Conservation (phyloP, 30 jellyfish, hydroid and myxozoan genomes). For the Catostylus mosaicus region DNA sequence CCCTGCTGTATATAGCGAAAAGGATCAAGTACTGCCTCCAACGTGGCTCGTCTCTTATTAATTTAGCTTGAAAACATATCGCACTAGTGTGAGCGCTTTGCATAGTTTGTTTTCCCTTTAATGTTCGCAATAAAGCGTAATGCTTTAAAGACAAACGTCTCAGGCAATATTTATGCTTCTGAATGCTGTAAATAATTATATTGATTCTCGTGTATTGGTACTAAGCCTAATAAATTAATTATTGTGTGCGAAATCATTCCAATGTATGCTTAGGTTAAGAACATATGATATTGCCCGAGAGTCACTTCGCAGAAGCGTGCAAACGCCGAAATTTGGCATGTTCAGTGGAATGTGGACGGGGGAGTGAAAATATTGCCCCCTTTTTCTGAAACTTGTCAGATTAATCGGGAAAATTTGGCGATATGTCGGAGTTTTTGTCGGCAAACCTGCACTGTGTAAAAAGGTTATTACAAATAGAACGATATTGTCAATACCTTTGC, state of each 20-base stretch:
- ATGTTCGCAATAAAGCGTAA: not conserved
- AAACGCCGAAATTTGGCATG: too few species aligned
- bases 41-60: not conserved
- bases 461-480: too few species aligned
- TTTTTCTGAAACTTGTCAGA: too few species aligned
- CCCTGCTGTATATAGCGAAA: too few species aligned
- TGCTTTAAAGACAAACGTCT: constrained; percentile 11
- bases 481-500: too few species aligned
- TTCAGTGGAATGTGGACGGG: too few species aligned
- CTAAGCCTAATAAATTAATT: constrained; percentile 63
- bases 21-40: not conserved
- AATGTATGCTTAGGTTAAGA: constrained; percentile 5
- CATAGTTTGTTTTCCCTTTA: not conserved
- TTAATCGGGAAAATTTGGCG: too few species aligned
- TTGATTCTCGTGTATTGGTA: constrained; percentile 57
- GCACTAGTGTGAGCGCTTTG: not conserved
- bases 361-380: too few species aligned
- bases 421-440: too few species aligned
- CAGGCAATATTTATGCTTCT: constrained; percentile 3
- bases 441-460: too few species aligned
- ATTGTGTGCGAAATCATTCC: constrained; percentile 42
- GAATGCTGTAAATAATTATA: not conserved
- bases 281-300: not conserved
- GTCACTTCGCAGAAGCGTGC: not conserved
- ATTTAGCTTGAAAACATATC: constrained; percentile 1